Conservation (phyloP, 2,888 invertebrate genomes). For the Phoenoteleia sp. region DNA sequence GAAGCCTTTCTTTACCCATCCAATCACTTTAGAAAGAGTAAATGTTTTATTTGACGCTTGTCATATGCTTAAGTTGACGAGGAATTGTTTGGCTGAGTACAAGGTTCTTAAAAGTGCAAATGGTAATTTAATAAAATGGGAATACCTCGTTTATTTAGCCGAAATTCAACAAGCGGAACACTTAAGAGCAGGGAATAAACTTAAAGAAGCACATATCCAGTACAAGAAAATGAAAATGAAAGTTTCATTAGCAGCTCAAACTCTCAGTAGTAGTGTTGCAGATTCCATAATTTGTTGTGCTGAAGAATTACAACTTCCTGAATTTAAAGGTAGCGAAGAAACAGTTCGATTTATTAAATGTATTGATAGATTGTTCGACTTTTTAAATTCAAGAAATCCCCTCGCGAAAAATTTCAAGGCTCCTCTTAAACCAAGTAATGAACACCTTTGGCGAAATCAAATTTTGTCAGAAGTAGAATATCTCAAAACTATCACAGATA, state of each 20-base stretch:
- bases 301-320: conserved; percentile 36
- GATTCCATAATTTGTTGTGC: conserved; percentile 73
- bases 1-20: conserved; percentile 28
- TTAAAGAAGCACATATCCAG: conserved; percentile 36
- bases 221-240: conserved; percentile 72
- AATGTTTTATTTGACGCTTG: conserved; percentile 37
- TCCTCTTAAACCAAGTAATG: conserved; percentile 64
- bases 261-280: conserved; percentile 75
- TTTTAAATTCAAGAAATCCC: conserved; percentile 70
- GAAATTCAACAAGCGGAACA: conserved; percentile 38
- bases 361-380: conserved; percentile 68
- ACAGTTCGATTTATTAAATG: conserved; percentile 74
- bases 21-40: background rate
- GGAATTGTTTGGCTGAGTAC: conserved; percentile 24
- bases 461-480: conserved; percentile 15
- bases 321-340: conserved; percentile 53
- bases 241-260: conserved; percentile 76
- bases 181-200: conserved; percentile 49
- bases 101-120: background rate
- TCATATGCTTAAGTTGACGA: conserved; percentile 38
- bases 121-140: conserved; percentile 18
- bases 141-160: background rate
- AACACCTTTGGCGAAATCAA: conserved; percentile 40
- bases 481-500: background rate
- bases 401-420: conserved; percentile 70